These are phyloP conservation scores for Zeugodacus cucurbitae DNA, from an alignment of 1,140 invertebrate species.

Conservation along the genomic window DNA sequence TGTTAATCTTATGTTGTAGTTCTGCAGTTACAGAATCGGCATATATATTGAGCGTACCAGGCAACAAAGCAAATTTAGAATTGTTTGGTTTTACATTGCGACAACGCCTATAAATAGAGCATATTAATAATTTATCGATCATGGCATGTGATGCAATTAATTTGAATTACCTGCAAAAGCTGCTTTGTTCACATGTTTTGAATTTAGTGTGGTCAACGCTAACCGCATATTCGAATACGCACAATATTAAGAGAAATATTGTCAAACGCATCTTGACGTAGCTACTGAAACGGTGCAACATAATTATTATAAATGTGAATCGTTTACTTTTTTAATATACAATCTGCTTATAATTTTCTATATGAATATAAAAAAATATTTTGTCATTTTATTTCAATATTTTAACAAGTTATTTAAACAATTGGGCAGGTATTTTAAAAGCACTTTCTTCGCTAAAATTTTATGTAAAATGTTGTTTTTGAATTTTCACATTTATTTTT, in stretches of 20 bases:
- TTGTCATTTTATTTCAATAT: no score
- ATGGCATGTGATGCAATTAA: not conserved
- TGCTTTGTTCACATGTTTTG: constrained; percentile 94
- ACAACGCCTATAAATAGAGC: constrained; percentile 74
- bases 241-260: constrained; percentile 48
- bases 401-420: no score
- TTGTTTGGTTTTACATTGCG: constrained; percentile 72
- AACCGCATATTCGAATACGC: constrained; percentile 44
- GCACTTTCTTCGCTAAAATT: no score
- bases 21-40: constrained; percentile 75
- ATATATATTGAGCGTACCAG: constrained; percentile 76
- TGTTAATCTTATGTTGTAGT: constrained; percentile 78
- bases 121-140: not conserved
- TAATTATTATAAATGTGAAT: constrained; percentile 8
- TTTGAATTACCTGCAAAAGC: constrained; percentile 87
- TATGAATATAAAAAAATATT: not conserved
- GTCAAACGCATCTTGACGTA: constrained; percentile 43
- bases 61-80: constrained; percentile 79
- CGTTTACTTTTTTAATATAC: no score
- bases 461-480: no score
- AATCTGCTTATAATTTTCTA: not conserved
- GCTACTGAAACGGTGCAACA: not conserved
- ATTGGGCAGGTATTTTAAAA: no score
- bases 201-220: constrained; percentile 89
- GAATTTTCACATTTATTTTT: no score